phyloP scores from a whole-genome alignment of 2,888 invertebrate species.

The Hesperia comma region DNA sequence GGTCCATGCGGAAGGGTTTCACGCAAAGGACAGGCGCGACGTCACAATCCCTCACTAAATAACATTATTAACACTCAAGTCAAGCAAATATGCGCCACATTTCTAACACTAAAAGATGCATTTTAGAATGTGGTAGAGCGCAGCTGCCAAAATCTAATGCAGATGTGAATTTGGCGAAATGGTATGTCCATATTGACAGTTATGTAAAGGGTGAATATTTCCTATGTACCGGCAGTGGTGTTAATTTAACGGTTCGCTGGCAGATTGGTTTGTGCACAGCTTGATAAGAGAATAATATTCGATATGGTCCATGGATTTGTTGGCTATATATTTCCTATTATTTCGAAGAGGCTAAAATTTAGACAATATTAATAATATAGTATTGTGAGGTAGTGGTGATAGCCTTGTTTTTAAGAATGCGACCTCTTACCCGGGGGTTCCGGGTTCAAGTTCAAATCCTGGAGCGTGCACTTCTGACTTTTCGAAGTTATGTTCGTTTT shows the following conservation, averaged over 20 bases:
- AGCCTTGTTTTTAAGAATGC: too few relatives aligned
- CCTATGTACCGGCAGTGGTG: conserved; percentile 51
- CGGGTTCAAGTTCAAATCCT: too few relatives aligned
- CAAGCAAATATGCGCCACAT: conserved; percentile 29
- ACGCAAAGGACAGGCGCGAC: conserved; percentile 70
- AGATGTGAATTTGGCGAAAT: conserved; percentile 50
- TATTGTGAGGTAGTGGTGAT: too few relatives aligned
- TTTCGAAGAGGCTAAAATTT: too few relatives aligned
- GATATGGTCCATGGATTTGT: neutral
- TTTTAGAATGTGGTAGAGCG: conserved; percentile 19
- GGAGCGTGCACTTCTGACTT: too few relatives aligned
- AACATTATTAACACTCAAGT: conserved; percentile 33
- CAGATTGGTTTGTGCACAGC: neutral
- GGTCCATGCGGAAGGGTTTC: conserved; percentile 74
- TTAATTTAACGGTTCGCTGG: conserved; percentile 16
- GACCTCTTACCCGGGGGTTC: too few relatives aligned
- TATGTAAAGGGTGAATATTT: conserved; percentile 50
- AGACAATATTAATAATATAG: too few relatives aligned
- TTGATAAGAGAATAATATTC: neutral
- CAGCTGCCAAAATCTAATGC: conserved; percentile 49
- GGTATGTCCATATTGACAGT: conserved; percentile 52
- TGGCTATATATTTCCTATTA: too few relatives aligned
- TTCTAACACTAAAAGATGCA: neutral
- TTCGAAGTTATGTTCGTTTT: too few relatives aligned
- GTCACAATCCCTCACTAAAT: conserved; percentile 49